Base-by-base conservation (phyloP, 1,140 invertebrate genomes). In the Megathymus violae region DNA sequence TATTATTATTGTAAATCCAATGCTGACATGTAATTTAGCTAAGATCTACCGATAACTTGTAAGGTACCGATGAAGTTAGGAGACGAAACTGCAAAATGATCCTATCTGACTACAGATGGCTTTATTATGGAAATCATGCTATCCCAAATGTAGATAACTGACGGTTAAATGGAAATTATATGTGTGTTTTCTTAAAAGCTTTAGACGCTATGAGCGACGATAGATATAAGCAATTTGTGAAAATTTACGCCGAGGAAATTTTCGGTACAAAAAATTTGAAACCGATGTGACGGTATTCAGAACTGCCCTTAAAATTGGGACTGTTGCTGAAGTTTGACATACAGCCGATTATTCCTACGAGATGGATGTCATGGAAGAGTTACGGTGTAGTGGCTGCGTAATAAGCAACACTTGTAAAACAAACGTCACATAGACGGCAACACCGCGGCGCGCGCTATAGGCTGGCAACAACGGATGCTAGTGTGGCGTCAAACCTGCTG, bases 91-190 rank as follows among this genome's bases (percentile, higher is more conserved):
- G 78, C 76, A 78, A 58, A 69, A 71, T 66, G 61, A 69, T 74
- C 73, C 70, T 66, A 71, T 72, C 75, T 72, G 84, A 87, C 73
- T 89, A 81, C 67, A 85, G 78, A 89, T 87, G 74, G 73, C 69
- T 76, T 66, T 85, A 89, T 87, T 89, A 89, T 87, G 86, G 75
- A 78, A 87, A 89, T 89, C 46, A 40, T 60, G 38, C 69, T 65
- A 70, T 85, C 73, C 80, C 81, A 80, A 76, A 82, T 75, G 75
- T 78, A 82, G 83, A 88, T 85, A 85, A 86, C 76, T 80, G 77
- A 78, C 80, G 81, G 78, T 82, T 77, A 74, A 69, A 75, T 69
- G 66, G 80, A 77, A 76, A 82, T 82, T 81, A 78, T 81, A 80
- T 64, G 63, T 41, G 44, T 27, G 48, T 67, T 56, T 60, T 64